A percentile compares a stretch with the other conserved stretches of the same genome.
These are phyloP conservation scores for Hydropotes inermis DNA, from an alignment of 2,113 vertebrate genomes.

Conservation along the genomic window DNA sequence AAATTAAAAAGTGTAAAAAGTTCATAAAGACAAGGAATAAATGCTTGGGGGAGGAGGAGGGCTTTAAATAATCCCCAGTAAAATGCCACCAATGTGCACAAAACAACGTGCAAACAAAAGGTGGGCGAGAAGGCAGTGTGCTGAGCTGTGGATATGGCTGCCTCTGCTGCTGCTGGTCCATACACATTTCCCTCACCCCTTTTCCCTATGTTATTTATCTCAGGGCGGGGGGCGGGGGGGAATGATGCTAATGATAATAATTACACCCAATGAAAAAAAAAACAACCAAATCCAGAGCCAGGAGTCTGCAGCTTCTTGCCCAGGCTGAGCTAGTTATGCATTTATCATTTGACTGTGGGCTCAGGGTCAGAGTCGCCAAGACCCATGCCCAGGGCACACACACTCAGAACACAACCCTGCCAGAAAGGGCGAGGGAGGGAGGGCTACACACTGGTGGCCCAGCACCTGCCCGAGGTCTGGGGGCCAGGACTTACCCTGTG, in stretches of 20 bases:
- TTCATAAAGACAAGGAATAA: neutral
- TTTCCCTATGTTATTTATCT: neutral
- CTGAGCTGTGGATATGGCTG: accelerated
- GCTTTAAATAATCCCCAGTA: neutral
- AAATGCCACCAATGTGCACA: neutral
- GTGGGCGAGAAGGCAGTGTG: neutral
- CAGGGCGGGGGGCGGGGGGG: accelerated
- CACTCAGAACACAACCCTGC: neutral
- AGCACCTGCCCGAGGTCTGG: accelerated
- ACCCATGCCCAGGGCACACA: neutral
- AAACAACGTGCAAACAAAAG: neutral
- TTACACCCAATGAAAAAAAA: neutral
- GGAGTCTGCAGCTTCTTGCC: neutral
- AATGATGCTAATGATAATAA: neutral
- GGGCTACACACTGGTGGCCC: neutral
- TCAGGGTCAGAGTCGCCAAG: neutral
- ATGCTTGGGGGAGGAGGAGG: too few species aligned
- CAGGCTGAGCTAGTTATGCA: neutral
- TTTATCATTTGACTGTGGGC: accelerated
- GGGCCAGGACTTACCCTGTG: conserved; percentile 85
- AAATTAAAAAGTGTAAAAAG: neutral
- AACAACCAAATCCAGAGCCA: neutral
- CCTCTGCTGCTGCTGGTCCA: neutral
- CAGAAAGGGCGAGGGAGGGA: accelerated
- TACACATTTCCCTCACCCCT: neutral